These are phyloP conservation scores for Nemoura dubitans DNA, from an alignment of 2,888 invertebrate species.

Conservation along the genomic window DNA sequence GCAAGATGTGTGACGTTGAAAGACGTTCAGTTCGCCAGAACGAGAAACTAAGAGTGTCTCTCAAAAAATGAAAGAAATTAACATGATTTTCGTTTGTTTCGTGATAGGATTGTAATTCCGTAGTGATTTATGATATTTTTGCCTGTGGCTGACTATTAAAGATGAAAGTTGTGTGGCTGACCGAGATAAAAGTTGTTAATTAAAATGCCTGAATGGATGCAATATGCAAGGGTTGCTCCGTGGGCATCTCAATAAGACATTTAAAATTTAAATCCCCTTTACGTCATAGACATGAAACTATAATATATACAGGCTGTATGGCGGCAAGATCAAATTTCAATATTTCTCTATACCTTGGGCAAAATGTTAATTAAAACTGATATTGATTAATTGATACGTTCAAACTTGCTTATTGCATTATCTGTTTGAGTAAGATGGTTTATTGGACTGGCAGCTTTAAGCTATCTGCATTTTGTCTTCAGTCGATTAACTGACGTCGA, in stretches of 20 bases:
- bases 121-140: background rate
- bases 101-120: background rate
- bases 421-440: background rate
- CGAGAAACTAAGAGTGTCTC: background rate
- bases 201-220: background rate
- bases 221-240: background rate
- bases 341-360: background rate
- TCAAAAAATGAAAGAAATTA: background rate
- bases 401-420: background rate
- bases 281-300: background rate
- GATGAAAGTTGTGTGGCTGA: background rate
- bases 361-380: background rate
- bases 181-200: background rate
- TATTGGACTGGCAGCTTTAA: background rate
- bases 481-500: background rate
- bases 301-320: background rate
- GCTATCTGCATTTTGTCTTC: background rate
- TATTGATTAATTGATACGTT: background rate
- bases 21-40: background rate
- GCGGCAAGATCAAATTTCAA: background rate
- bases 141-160: background rate
- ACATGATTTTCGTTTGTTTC: background rate
- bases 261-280: background rate
- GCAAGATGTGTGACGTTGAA: background rate
- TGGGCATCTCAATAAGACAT: background rate